Conservation (phyloP, 2,797 vertebrate species). For the Sparus aurata region DNA sequence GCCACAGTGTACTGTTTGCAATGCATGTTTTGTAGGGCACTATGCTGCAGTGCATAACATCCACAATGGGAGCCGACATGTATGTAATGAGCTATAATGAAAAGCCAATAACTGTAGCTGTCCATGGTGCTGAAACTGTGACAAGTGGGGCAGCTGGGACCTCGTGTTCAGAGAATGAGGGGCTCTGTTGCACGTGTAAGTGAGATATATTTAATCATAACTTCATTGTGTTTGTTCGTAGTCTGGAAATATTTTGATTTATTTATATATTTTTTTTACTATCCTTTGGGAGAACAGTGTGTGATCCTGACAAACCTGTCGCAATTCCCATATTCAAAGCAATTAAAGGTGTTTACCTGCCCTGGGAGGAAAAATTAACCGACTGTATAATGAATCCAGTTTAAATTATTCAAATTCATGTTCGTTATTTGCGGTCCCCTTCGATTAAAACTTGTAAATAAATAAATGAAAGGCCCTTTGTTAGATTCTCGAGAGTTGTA, state of each 20-base stretch:
- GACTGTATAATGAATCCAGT: too few relatives aligned
- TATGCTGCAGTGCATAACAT: neutral
- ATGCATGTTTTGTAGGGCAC: neutral
- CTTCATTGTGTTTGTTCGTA: neutral
- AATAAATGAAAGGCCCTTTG: too few relatives aligned
- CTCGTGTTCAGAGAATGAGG: neutral
- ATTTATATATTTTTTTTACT: too few relatives aligned
- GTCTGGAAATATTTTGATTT: neutral
- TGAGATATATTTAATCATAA: neutral
- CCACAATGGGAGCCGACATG: neutral
- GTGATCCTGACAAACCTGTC: neutral
- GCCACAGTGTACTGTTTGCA: neutral
- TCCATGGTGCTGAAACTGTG: slow-evolving; percentile 61
- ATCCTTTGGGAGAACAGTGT: neutral
- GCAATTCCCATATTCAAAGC: neutral
- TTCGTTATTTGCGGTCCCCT: too few relatives aligned
- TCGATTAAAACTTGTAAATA: too few relatives aligned
- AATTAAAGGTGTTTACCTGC: too few relatives aligned
- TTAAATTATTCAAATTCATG: too few relatives aligned
- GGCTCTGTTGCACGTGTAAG: neutral
- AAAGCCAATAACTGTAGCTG: slow-evolving; percentile 24
- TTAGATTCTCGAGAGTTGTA: neutral
- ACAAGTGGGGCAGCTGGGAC: neutral
- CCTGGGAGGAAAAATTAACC: too few relatives aligned
- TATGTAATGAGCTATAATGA: neutral